Evolutionary conservation across 2,888 invertebrate genomes (phyloP).

Genomic region (Psylliodes chrysocephalus): DNA sequence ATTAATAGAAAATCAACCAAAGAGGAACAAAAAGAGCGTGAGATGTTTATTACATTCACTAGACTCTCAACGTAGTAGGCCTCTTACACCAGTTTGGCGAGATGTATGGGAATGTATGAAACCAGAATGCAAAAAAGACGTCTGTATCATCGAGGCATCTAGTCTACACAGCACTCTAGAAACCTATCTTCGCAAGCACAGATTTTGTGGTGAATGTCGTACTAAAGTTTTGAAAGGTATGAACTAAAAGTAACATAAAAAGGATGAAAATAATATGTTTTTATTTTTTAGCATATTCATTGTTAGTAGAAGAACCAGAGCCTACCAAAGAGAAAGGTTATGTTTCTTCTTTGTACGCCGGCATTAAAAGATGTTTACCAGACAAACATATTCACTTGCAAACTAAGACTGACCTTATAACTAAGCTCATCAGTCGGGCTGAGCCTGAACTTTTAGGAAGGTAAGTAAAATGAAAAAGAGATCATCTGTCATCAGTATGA

Average conservation of each 20-base stretch:
- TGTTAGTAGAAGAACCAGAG: slow-evolving; percentile 86
- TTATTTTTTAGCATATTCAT: slow-evolving; percentile 76
- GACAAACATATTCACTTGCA: slow-evolving; percentile 90
- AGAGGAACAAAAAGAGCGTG: slow-evolving; percentile 87
- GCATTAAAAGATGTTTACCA: slow-evolving; percentile 85
- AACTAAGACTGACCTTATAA: slow-evolving; percentile 89
- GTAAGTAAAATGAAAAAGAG: slow-evolving; percentile 66
- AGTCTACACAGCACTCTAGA: slow-evolving; percentile 87
- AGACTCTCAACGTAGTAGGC: slow-evolving; percentile 84
- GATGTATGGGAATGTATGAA: slow-evolving; percentile 90
- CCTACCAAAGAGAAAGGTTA: slow-evolving; percentile 90
- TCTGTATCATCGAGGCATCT: slow-evolving; percentile 87
- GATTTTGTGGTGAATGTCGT: slow-evolving; percentile 93
- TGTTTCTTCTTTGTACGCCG: slow-evolving; percentile 85
- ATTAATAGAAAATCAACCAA: slow-evolving; percentile 81
- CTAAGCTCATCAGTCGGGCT: slow-evolving; percentile 86
- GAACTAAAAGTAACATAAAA: not conserved
- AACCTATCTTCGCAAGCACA: slow-evolving; percentile 90
- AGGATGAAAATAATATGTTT: not conserved
- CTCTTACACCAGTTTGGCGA: slow-evolving; percentile 78
- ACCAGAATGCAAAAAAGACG: slow-evolving; percentile 81
- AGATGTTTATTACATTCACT: slow-evolving; percentile 90
- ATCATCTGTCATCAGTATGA: too few relatives aligned
- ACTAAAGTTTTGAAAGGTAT: slow-evolving; percentile 79
- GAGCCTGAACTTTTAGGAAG: slow-evolving; percentile 91